Conservation (phyloP, 2,797 vertebrate genomes). For the Centropyge bicolor region DNA sequence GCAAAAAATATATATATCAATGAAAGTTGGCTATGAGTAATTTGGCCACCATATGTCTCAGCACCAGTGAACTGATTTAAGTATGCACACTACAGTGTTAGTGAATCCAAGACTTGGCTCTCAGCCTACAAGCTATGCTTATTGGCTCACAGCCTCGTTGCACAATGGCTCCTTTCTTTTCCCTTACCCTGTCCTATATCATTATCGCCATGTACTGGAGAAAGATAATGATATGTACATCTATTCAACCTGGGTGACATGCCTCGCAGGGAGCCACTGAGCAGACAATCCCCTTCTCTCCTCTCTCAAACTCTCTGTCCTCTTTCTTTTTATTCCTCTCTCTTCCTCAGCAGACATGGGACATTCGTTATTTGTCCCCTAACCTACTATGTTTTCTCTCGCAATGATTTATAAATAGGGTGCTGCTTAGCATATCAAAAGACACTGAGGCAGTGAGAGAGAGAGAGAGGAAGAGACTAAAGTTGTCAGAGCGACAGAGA, state of each 20-base stretch:
- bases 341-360: slow-evolving; percentile 41
- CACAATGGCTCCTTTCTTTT: slow-evolving; percentile 52
- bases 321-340: slow-evolving; percentile 35
- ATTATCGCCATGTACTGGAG: slow-evolving; percentile 39
- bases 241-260: slow-evolving; percentile 59
- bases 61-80: not conserved
- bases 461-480: slow-evolving; percentile 1
- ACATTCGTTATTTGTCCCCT: slow-evolving; percentile 69
- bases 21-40: not conserved
- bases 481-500: slow-evolving; percentile 15
- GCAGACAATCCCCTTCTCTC: slow-evolving; percentile 30
- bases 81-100: not conserved
- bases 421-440: slow-evolving; percentile 74
- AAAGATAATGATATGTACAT: slow-evolving; percentile 59
- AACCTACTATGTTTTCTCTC: slow-evolving; percentile 63
- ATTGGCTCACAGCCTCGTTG: slow-evolving; percentile 37
- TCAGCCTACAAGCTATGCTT: slow-evolving; percentile 18
- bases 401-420: slow-evolving; percentile 71
- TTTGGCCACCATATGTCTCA: slow-evolving; percentile 12
- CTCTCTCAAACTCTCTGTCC: slow-evolving; percentile 22
- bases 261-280: slow-evolving; percentile 39
- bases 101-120: slow-evolving; percentile 37
- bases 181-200: slow-evolving; percentile 49
- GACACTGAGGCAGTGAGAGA: slow-evolving; percentile 29
- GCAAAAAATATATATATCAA: not conserved